Conservation (phyloP, 2,113 vertebrate species). For the Poeciliopsis retropinna region DNA sequence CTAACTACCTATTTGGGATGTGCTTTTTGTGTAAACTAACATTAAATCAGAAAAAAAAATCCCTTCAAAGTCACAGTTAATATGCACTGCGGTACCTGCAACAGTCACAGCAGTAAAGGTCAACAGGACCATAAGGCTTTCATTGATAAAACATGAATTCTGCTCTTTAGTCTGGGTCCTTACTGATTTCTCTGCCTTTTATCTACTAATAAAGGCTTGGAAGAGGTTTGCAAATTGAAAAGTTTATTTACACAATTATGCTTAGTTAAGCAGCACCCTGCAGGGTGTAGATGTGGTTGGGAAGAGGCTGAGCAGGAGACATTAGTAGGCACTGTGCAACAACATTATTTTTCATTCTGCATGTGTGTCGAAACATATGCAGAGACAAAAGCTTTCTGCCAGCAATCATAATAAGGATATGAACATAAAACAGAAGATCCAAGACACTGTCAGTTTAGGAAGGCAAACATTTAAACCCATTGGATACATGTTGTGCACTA, state of each 20-base stretch:
- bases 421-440: constrained; percentile 4
- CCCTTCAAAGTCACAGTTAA: constrained; percentile 1
- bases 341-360: constrained; percentile 1
- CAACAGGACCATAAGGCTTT: not conserved
- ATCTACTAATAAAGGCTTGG: constrained; percentile 26
- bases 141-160: constrained; percentile 28
- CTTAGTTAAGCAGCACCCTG: no score
- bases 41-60: not conserved
- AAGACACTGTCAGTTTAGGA: not conserved
- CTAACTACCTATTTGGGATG: no score
- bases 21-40: not conserved
- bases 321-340: not conserved
- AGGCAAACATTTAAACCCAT: not conserved
- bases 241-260: constrained; percentile 29
- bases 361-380: not conserved
- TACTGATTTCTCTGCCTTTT: constrained; percentile 16
- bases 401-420: not conserved
- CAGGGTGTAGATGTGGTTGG: constrained; percentile 3
- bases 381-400: constrained; percentile 12
- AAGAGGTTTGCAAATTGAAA: not conserved
- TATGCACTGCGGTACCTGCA: not conserved
- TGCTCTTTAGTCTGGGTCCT: not conserved
- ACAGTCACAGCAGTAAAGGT: constrained; percentile 10
- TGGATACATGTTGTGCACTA: not conserved
- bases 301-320: constrained; percentile 3